These are phyloP conservation scores for Tympanuchus pallidicinctus DNA, from an alignment of 2,113 vertebrate genomes.

Conservation along the genomic window DNA sequence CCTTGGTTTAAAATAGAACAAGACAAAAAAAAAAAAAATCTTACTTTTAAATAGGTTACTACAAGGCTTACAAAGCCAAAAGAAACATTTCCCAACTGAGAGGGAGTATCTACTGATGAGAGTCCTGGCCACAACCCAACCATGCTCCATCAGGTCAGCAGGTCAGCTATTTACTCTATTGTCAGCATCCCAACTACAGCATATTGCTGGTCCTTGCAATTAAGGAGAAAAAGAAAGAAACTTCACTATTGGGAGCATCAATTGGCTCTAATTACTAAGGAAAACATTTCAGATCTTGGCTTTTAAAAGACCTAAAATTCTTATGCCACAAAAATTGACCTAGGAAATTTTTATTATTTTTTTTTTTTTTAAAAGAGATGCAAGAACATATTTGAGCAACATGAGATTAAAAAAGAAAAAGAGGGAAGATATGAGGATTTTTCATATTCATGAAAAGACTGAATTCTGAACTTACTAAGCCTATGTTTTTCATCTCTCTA, in stretches of 20 bases:
- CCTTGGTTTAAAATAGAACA: not conserved
- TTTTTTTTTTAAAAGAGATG: not conserved
- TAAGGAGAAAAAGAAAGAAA: not conserved
- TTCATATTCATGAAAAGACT: not conserved
- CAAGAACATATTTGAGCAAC: not conserved
- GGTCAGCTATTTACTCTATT: not conserved
- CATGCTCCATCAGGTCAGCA: not conserved
- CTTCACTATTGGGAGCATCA: not conserved
- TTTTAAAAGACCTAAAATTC: not conserved
- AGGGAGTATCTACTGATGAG: not conserved
- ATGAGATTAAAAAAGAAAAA: not conserved
- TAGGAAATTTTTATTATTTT: too few species aligned
- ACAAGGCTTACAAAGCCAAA: not conserved
- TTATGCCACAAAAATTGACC: not conserved
- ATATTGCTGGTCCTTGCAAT: slow-evolving; percentile 25
- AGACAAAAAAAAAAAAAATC: not conserved
- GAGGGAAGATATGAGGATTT: not conserved
- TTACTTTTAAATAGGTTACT: not conserved
- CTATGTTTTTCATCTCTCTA: not conserved
- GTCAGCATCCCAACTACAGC: not conserved
- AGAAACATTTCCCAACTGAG: not conserved
- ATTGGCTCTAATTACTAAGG: not conserved
- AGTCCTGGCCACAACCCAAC: not conserved
- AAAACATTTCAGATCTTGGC: not conserved
- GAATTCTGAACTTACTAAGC: not conserved